These are phyloP conservation scores for Laothoe populi DNA, from an alignment of 2,888 invertebrate species.

Conservation along the genomic window DNA sequence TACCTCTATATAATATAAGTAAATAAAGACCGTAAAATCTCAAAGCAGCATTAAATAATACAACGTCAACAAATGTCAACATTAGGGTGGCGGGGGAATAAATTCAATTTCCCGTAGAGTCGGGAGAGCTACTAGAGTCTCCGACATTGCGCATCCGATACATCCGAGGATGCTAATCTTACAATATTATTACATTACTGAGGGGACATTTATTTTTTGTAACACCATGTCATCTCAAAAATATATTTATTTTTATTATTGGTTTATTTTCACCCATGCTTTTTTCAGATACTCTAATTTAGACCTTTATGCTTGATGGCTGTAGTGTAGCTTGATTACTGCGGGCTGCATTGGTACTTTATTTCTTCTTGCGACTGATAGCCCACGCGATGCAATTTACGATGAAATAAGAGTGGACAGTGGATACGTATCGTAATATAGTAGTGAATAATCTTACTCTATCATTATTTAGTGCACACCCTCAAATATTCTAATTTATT, in stretches of 20 bases:
- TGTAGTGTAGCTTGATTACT: too few species aligned
- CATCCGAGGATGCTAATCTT: conserved; percentile 6
- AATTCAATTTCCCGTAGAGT: conserved; percentile 17
- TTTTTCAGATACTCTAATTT: too few species aligned
- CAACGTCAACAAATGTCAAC: conserved; percentile 6
- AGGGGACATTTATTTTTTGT: conserved; percentile 2
- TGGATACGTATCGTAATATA: too few species aligned
- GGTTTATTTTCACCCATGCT: neutral
- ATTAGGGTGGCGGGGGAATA: neutral
- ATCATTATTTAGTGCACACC: too few species aligned
- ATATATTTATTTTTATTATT: neutral
- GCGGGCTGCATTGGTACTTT: too few species aligned
- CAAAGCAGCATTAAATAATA: neutral
- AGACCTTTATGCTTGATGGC: too few species aligned
- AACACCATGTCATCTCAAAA: neutral
- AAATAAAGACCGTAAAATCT: neutral
- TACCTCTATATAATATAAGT: neutral
- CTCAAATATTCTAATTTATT: too few species aligned
- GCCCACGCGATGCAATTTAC: too few species aligned
- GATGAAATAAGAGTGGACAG: too few species aligned
- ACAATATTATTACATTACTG: neutral
- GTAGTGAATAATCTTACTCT: too few species aligned
- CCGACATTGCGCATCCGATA: neutral
- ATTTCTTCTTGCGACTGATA: too few species aligned
- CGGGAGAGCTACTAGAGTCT: neutral